Evolutionary conservation across 2,113 vertebrate genomes (phyloP).

Genomic region (Thamnaconus septentrionalis): DNA sequence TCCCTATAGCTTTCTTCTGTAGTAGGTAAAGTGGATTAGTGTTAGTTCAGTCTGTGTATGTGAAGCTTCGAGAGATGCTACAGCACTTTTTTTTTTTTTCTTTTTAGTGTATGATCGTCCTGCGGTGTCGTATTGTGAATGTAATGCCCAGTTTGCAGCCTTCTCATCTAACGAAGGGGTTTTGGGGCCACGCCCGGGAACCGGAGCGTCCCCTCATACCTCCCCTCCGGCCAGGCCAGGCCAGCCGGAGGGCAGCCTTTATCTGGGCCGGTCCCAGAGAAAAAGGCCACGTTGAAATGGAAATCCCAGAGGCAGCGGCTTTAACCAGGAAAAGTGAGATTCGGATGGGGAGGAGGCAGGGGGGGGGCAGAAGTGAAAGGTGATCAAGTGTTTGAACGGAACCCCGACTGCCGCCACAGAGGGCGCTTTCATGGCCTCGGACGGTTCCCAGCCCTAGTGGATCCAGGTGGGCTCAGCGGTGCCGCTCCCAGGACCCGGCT

Average conservation of each 20-base stretch:
- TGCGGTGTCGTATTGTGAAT: too few relatives aligned
- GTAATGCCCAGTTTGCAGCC: too few relatives aligned
- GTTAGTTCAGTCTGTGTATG: too few relatives aligned
- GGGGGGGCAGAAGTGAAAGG: conserved; percentile 52
- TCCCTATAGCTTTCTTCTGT: too few relatives aligned
- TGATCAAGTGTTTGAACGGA: conserved; percentile 60
- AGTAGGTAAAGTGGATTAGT: too few relatives aligned
- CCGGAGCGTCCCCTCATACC: too few relatives aligned
- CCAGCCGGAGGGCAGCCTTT: conserved; percentile 50
- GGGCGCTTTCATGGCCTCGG: conserved; percentile 65
- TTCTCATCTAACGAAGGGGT: too few relatives aligned
- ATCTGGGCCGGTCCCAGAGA: conserved; percentile 51
- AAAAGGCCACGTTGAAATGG: conserved; percentile 55
- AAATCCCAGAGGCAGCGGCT: conserved; percentile 46
- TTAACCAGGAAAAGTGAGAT: conserved; percentile 2
- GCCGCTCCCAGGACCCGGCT: neutral
- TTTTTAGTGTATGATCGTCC: too few relatives aligned
- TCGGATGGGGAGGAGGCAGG: conserved; percentile 14
- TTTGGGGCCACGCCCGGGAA: too few relatives aligned
- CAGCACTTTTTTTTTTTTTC: too few relatives aligned
- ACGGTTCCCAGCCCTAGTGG: conserved; percentile 67
- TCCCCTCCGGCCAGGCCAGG: neutral
- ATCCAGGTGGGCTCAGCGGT: conserved; percentile 3
- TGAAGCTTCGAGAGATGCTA: too few relatives aligned
- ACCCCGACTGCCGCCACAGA: conserved; percentile 53